Evolutionary conservation across 2,113 vertebrate genomes (phyloP), one percentile per base, ranked within the genome.

Genomic region (Epinephelus lanceolatus): DNA sequence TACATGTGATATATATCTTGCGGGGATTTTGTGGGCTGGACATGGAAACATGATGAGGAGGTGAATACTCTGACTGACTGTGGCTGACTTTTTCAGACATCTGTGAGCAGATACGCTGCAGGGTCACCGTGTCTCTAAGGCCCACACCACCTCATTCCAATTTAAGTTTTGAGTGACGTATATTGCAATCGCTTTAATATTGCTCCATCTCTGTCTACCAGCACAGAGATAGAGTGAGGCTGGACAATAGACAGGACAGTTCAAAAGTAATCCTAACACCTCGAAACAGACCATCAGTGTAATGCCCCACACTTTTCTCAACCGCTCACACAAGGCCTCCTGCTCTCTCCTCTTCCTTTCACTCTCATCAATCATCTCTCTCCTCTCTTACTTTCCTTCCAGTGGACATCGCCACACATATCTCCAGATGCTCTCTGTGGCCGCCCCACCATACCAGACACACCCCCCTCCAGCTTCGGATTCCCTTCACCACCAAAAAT

Each of bases 401-500:
- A 89, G 85, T 73, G 80, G 89, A 92, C 89, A 91, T 60, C 79
- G 87, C 85, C 87, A 75, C 86, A 88, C 87, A 86, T 88, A 92
- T 90, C 83, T 92, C 88, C 90, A 93, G 89, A 92, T 93, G 84
- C 84, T 80, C 78, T 78, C 81, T 71, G 76, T 86, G 91, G 90
- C 90, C 77, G 33, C 86, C 81, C 80, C 66, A 23, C 75, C 71
- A 84, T 88, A 86, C 91, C 93, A 89, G 90, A 92, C 92, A 73
- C 93, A 68, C 91, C 86, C 90, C 72, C 83, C 75, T 81, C 71
- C 82, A 79, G 80, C 87, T 72, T 82, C 81, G 77, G 84, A 92
- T 89, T 89, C 89, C 74, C 86, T 77, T 89, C 86, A 60, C 91
- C 91, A 92, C 94, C 88, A 93, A 78, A 92, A 93, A 93, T 92